phyloP scores from a whole-genome alignment of 2,888 invertebrate species.

The Cyrtodaria siliqua region DNA sequence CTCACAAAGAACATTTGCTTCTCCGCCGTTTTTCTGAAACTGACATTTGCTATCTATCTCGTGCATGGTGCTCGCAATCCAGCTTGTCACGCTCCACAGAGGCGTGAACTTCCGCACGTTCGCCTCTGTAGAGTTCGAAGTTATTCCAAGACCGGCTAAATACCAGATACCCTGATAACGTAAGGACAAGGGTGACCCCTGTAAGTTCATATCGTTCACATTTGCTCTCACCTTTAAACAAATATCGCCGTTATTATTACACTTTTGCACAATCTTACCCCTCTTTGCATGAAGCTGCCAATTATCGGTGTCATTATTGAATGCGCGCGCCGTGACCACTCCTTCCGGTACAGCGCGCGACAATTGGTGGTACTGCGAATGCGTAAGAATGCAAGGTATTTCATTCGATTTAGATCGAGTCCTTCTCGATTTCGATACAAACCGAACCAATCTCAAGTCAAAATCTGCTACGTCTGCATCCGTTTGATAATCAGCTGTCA shows the following conservation, averaged over 20 bases:
- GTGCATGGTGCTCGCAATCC: constrained; percentile 66
- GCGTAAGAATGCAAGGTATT: constrained; percentile 64
- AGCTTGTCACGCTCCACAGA: constrained; percentile 64
- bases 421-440: constrained; percentile 19
- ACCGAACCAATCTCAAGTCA: constrained; percentile 58
- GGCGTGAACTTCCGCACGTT: constrained; percentile 59
- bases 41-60: constrained; percentile 66
- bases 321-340: constrained; percentile 39
- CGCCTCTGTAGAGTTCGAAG: constrained; percentile 27
- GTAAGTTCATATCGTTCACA: constrained; percentile 36
- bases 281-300: constrained; percentile 44
- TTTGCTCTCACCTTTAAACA: constrained; percentile 56
- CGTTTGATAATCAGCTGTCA: constrained; percentile 30
- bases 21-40: constrained; percentile 41
- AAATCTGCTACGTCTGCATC: constrained; percentile 37
- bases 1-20: constrained; percentile 28
- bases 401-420: constrained; percentile 10
- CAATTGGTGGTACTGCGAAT: constrained; percentile 63
- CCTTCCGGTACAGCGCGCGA: constrained; percentile 46
- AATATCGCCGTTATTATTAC: constrained; percentile 50
- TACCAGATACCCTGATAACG: constrained; percentile 63
- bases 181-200: constrained; percentile 68
- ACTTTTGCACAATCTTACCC: constrained; percentile 33
- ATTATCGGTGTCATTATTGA: constrained; percentile 18
- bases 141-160: constrained; percentile 62